A percentile compares a stretch with the other conserved stretches of the same genome.
Conservation (phyloP, 23 tunicate genomes). For the Halocynthia roretzi region DNA sequence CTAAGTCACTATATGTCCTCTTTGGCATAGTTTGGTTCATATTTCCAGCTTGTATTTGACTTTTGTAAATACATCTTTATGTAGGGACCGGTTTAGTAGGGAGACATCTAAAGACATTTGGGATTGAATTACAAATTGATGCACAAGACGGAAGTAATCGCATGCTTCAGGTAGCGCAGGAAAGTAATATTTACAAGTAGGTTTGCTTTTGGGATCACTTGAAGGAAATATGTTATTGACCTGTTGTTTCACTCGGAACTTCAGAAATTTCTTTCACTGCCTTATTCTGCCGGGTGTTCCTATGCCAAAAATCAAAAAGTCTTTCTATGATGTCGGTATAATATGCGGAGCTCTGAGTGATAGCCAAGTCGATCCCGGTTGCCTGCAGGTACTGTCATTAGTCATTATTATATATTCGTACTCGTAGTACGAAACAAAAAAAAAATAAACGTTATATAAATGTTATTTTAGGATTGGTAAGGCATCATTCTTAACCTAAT, state of each 20-base stretch:
- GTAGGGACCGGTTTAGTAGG: slow-evolving; percentile 29
- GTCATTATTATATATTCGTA: no score
- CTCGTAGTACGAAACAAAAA: no score
- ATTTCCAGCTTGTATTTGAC: no score
- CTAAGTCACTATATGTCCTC: no score
- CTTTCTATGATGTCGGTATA: slow-evolving; percentile 17
- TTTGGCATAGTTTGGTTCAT: no score
- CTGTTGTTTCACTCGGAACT: not conserved
- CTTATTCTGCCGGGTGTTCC: not conserved
- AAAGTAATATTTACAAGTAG: no score
- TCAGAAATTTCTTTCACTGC: slow-evolving; percentile 2
- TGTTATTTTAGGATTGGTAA: no score
- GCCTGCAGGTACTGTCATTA: not conserved
- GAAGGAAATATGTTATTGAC: no score
- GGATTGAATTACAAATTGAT: slow-evolving; percentile 22
- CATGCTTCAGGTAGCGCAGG: slow-evolving; percentile 7
- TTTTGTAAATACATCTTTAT: no score
- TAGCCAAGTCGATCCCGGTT: slow-evolving; percentile 23
- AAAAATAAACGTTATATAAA: no score
- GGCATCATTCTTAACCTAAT: no score
- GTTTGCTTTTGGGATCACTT: no score
- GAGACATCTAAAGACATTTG: slow-evolving; percentile 7
- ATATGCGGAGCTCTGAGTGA: slow-evolving; percentile 28
- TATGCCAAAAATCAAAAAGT: slow-evolving; percentile 7
- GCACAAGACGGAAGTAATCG: slow-evolving; percentile 23